Evolutionary conservation across 1,140 invertebrate species (phyloP).

Genomic region (Plodia interpunctella): DNA sequence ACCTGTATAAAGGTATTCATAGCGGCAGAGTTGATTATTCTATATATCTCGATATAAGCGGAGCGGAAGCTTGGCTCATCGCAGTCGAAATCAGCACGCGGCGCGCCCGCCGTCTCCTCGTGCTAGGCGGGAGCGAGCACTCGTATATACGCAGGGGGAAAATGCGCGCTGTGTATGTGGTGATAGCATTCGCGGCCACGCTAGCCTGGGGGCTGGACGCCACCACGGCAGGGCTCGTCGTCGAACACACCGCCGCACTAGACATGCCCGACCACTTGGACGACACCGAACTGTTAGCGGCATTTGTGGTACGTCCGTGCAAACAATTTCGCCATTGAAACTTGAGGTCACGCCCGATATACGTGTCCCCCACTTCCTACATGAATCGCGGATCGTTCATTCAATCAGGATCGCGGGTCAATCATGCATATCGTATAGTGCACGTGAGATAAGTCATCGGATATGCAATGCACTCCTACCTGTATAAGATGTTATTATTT

Average conservation of each 20-base stretch:
- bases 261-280: slow-evolving; percentile 32
- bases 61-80: slow-evolving; percentile 45
- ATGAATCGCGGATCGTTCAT: slow-evolving; percentile 19
- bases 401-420: slow-evolving; percentile 17
- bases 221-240: slow-evolving; percentile 14
- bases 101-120: slow-evolving; percentile 41
- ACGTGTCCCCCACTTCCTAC: slow-evolving; percentile 26
- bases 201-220: slow-evolving; percentile 21
- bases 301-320: slow-evolving; percentile 56
- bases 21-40: slow-evolving; percentile 28
- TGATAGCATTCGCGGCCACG: slow-evolving; percentile 26
- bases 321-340: slow-evolving; percentile 20
- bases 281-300: slow-evolving; percentile 46
- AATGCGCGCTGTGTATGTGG: slow-evolving; percentile 33
- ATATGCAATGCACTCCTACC: not conserved
- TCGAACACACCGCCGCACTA: slow-evolving; percentile 25
- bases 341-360: slow-evolving; percentile 22
- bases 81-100: slow-evolving; percentile 63
- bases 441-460: not conserved
- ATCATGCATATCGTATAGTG: slow-evolving; percentile 7
- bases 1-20: slow-evolving; percentile 1
- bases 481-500: no score
- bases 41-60: slow-evolving; percentile 62
- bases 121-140: slow-evolving; percentile 14
- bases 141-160: slow-evolving; percentile 15